phyloP scores from a whole-genome alignment of 2,888 invertebrate species.

The Nematopogon swammerdamellus region DNA sequence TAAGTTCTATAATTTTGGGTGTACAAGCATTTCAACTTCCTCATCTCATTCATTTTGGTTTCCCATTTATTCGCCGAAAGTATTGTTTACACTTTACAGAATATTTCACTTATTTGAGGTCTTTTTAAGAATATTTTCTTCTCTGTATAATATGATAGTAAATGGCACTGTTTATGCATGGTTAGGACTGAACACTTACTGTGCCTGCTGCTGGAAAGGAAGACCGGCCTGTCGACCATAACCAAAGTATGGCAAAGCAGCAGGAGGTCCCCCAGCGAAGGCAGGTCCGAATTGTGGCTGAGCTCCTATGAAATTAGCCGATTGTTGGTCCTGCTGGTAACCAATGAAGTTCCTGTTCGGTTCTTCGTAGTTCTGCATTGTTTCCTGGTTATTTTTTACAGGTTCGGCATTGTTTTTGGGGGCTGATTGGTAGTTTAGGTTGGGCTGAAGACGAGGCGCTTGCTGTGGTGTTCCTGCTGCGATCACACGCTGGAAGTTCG shows the following conservation, averaged over 20 bases:
- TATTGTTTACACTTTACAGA: too few relatives aligned
- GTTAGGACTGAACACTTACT: too few relatives aligned
- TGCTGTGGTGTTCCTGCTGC: neutral
- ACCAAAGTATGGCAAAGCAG: slow-evolving; percentile 18
- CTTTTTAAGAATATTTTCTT: too few relatives aligned
- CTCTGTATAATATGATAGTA: too few relatives aligned
- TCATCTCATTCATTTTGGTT: too few relatives aligned
- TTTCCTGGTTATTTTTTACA: neutral
- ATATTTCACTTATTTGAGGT: too few relatives aligned
- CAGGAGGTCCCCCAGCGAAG: slow-evolving; percentile 9
- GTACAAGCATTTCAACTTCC: too few relatives aligned
- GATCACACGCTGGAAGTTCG: neutral
- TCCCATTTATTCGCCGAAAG: too few relatives aligned
- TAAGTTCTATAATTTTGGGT: too few relatives aligned
- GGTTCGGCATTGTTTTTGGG: neutral
- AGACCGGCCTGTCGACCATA: slow-evolving; percentile 17
- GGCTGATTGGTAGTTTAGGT: neutral
- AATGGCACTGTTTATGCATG: too few relatives aligned
- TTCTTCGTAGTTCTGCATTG: neutral
- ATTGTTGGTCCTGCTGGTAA: neutral
- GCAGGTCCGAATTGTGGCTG: slow-evolving; percentile 21
- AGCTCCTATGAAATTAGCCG: slow-evolving; percentile 17
- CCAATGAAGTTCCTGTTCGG: neutral
- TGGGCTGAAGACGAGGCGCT: neutral
- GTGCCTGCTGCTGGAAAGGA: neutral